These are phyloP conservation scores for Papilio demoleus DNA, from an alignment of 2,888 invertebrate genomes.

Conservation along the genomic window DNA sequence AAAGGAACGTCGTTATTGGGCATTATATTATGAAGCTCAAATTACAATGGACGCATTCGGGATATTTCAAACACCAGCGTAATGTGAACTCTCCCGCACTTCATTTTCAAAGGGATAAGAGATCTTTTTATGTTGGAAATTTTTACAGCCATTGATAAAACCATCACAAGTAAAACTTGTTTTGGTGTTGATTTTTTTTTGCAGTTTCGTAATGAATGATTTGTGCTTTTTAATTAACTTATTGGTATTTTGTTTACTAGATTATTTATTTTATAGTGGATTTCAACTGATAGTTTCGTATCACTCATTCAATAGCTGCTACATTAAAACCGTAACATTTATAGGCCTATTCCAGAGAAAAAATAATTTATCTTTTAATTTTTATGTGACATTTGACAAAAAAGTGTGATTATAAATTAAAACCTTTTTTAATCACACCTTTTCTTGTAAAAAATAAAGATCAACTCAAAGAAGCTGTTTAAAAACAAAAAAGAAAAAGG, in stretches of 20 bases:
- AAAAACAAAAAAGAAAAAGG: background rate
- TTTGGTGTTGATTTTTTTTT: background rate
- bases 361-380: no score
- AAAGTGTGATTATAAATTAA: background rate
- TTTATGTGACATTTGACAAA: no score
- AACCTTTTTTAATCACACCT: no score
- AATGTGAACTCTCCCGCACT: background rate
- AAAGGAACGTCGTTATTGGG: background rate
- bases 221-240: slow-evolving; percentile 4
- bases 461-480: slow-evolving; percentile 39
- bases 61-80: background rate
- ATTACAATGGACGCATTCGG: background rate
- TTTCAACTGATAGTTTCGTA: no score
- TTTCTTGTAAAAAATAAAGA: slow-evolving; percentile 24
- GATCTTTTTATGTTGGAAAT: background rate
- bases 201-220: background rate
- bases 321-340: no score
- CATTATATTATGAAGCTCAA: slow-evolving; percentile 10
- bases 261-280: background rate
- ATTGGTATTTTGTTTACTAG: background rate
- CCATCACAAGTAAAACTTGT: slow-evolving; percentile 35
- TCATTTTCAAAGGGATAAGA: background rate
- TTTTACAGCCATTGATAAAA: slow-evolving; percentile 22
- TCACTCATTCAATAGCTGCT: no score
- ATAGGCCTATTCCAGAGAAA: no score